Percentiles rank a stretch among this genome's conserved stretches.
phyloP scores from a whole-genome alignment of 1,140 invertebrate species.

The Babylonia areolata region DNA sequence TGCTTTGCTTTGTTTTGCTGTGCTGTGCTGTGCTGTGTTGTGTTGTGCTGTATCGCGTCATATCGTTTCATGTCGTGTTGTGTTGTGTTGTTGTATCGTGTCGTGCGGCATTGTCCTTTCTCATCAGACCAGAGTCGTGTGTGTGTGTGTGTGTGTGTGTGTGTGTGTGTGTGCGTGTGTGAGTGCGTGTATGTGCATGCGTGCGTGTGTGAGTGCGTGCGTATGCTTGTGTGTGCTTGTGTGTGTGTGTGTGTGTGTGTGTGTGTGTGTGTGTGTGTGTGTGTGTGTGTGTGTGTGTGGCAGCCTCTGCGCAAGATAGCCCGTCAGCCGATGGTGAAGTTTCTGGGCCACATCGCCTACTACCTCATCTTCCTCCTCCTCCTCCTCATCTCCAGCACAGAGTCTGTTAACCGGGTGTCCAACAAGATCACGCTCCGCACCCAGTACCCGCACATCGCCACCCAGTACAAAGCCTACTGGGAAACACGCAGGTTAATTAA shows the following conservation, averaged over 20 bases:
- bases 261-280: constrained; percentile 21
- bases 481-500: not conserved
- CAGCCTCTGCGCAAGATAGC: constrained; percentile 49
- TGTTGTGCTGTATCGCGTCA: too few species aligned
- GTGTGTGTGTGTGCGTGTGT: too few species aligned
- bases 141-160: too few species aligned
- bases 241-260: constrained; percentile 25
- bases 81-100: too few species aligned
- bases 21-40: too few species aligned
- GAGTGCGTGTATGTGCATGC: too few species aligned
- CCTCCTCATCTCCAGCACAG: constrained; percentile 75
- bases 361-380: constrained; percentile 81
- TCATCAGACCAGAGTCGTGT: too few species aligned
- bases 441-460: constrained; percentile 12
- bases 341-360: constrained; percentile 77
- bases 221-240: not conserved
- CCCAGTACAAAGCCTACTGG: constrained; percentile 35
- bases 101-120: too few species aligned
- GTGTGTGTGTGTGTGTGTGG: not conserved
- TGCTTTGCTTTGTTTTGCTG: too few species aligned
- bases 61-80: too few species aligned
- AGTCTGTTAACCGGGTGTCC: constrained; percentile 46
- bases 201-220: too few species aligned
- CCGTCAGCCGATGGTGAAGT: constrained; percentile 71
- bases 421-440: constrained; percentile 40